These are phyloP conservation scores for Magallana nippona DNA, from an alignment of 2,888 invertebrate genomes.

Conservation along the genomic window DNA sequence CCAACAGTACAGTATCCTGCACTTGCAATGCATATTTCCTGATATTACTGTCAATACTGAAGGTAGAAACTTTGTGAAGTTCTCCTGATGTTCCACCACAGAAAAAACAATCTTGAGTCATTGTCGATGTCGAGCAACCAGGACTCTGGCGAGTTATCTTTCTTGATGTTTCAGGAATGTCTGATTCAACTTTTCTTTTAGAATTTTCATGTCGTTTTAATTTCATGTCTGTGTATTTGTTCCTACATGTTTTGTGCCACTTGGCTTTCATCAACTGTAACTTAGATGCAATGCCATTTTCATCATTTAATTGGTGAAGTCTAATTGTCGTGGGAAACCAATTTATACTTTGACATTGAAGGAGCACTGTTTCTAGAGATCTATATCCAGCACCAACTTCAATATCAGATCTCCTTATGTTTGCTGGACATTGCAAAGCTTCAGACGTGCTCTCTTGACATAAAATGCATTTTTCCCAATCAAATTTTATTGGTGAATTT, in stretches of 20 bases:
- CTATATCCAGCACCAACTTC: too few species aligned
- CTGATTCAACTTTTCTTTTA: background rate
- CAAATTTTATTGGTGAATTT: too few species aligned
- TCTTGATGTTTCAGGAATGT: background rate
- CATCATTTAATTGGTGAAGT: too few species aligned
- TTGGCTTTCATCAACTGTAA: background rate
- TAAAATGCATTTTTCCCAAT: too few species aligned
- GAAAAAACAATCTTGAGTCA: too few species aligned
- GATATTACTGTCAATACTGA: background rate
- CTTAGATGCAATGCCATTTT: too few species aligned
- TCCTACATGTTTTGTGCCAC: conserved; percentile 7
- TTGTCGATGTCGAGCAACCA: background rate
- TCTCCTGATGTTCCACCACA: conserved; percentile 25
- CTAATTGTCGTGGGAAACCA: too few species aligned
- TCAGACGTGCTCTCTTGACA: too few species aligned
- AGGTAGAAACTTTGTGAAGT: conserved; percentile 1
- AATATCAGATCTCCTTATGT: too few species aligned
- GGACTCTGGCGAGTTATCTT: background rate
- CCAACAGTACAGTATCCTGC: background rate
- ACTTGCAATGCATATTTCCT: background rate
- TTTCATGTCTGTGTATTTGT: background rate
- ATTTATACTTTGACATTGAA: too few species aligned
- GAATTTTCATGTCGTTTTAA: background rate
- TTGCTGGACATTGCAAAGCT: too few species aligned
- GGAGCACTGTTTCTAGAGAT: too few species aligned